A percentile compares a stretch with the other conserved stretches of the same genome.
Conservation (phyloP, 2,888 invertebrate species). For the Byasa hedistus region DNA sequence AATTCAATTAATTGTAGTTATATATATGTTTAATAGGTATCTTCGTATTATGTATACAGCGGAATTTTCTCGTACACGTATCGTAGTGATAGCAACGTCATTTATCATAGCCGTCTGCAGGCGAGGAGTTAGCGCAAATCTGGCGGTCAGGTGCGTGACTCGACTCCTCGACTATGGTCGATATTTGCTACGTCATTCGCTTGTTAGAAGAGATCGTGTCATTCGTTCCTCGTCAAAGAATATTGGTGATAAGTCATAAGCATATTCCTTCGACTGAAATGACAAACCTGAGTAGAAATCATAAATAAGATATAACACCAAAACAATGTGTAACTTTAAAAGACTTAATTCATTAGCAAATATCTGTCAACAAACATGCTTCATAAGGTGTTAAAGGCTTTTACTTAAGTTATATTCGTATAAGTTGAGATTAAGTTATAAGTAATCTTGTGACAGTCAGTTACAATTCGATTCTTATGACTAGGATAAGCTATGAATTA, state of each 20-base stretch:
- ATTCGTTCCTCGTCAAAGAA: neutral
- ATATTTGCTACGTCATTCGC: neutral
- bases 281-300: neutral
- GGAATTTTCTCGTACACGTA: neutral
- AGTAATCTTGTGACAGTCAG: neutral
- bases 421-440: neutral
- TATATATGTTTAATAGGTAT: no score
- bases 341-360: no score
- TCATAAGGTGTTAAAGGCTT: neutral
- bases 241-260: neutral
- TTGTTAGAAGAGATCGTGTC: neutral
- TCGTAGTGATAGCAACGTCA: neutral
- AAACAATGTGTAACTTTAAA: no score
- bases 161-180: neutral
- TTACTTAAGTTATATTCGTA: neutral
- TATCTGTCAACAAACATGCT: neutral
- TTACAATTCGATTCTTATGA: constrained; percentile 22
- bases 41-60: neutral
- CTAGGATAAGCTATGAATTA: constrained; percentile 20
- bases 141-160: constrained; percentile 8
- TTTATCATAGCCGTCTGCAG: constrained; percentile 11
- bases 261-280: neutral
- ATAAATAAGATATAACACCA: no score
- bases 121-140: neutral
- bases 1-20: no score